Percentiles rank a stretch among this genome's conserved stretches.
These are phyloP conservation scores for Apotomis turbidana DNA, from an alignment of 2,888 invertebrate species.

Conservation along the genomic window DNA sequence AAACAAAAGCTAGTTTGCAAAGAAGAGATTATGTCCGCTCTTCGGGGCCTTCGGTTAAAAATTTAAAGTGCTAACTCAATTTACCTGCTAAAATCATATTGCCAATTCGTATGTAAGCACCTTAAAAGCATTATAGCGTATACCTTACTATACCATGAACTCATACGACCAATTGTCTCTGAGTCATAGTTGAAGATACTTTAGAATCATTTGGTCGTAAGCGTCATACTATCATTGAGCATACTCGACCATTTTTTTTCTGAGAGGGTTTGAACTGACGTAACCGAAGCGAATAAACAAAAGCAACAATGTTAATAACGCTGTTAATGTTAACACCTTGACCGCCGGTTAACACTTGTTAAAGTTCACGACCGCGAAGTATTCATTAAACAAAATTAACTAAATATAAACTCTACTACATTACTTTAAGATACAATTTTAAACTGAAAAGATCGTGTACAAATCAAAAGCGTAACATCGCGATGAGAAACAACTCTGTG, in stretches of 20 bases:
- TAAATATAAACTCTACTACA: constrained; percentile 6
- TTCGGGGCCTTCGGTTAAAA: too few relatives aligned
- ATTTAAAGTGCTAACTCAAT: too few relatives aligned
- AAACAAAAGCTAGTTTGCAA: too few relatives aligned
- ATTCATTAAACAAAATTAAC: neutral
- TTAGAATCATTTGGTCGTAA: too few relatives aligned
- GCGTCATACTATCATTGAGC: neutral
- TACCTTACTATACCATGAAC: too few relatives aligned
- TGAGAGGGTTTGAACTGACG: constrained; percentile 2
- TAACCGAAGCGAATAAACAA: constrained; percentile 24
- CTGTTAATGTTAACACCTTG: constrained; percentile 32
- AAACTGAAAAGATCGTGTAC: neutral
- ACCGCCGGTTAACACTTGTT: constrained; percentile 39
- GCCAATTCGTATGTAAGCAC: too few relatives aligned
- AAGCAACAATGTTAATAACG: constrained; percentile 26
- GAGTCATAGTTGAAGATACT: too few relatives aligned
- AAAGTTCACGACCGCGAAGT: constrained; percentile 41
- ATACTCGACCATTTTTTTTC: neutral
- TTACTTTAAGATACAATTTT: constrained; percentile 2
- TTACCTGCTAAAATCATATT: too few relatives aligned
- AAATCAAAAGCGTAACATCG: neutral
- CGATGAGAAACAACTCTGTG: neutral
- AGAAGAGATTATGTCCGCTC: too few relatives aligned
- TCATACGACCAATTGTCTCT: too few relatives aligned
- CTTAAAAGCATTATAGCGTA: too few relatives aligned